Percentiles rank a stretch among this genome's conserved stretches.
phyloP scores from a whole-genome alignment of 2,113 vertebrate species.

The Ctenodactylus gundi region DNA sequence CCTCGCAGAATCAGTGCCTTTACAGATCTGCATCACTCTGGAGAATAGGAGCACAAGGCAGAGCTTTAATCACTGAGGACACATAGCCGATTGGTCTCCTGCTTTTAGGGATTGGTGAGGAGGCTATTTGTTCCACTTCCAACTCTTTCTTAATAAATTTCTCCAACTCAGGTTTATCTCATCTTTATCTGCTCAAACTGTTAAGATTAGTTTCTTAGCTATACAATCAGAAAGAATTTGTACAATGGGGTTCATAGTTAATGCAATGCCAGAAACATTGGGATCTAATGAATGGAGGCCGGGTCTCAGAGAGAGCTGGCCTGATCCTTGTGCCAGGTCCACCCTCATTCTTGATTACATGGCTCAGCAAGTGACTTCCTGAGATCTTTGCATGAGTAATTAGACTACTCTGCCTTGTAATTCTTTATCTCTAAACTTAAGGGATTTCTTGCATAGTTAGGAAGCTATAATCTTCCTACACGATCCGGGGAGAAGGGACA shows the following conservation, averaged over 20 bases:
- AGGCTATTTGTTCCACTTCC: conserved; percentile 65
- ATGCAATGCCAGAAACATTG: conserved; percentile 67
- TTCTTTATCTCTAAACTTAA: conserved; percentile 50
- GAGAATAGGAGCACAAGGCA: background rate
- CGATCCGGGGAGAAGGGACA: background rate
- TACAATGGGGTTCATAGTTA: conserved; percentile 53
- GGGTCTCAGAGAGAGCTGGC: conserved; percentile 13
- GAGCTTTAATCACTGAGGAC: conserved; percentile 38
- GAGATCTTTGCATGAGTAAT: conserved; percentile 3
- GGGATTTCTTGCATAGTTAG: background rate
- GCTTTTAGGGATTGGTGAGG: conserved; percentile 66
- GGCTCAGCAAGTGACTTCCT: background rate
- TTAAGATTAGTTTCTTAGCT: conserved; percentile 67
- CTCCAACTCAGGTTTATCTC: conserved; percentile 48
- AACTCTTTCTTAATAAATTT: conserved; percentile 65
- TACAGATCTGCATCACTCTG: background rate
- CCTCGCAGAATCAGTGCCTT: conserved; percentile 8
- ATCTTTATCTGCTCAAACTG: conserved; percentile 65
- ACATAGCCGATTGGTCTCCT: conserved; percentile 67
- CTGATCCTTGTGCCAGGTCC: conserved; percentile 34
- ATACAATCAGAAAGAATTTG: conserved; percentile 65
- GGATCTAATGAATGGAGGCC: conserved; percentile 63
- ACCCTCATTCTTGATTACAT: conserved; percentile 38
- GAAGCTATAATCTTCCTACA: background rate
- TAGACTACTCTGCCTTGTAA: conserved; percentile 47